Conservation (phyloP, 1,140 invertebrate species). For the Ceratina calcarata region DNA sequence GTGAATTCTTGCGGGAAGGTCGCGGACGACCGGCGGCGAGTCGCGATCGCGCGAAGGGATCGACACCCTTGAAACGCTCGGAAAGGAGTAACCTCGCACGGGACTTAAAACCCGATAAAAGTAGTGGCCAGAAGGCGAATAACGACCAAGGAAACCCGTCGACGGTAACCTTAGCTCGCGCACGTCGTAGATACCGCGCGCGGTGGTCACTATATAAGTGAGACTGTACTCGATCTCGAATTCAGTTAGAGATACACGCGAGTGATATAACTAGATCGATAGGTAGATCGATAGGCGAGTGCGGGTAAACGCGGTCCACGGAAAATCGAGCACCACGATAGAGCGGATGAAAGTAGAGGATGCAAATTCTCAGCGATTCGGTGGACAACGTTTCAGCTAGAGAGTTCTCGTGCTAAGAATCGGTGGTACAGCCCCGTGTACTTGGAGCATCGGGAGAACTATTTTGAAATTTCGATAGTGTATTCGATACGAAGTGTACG, state of each 20-base stretch:
- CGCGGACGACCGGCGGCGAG: neutral
- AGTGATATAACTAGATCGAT: conserved; percentile 50
- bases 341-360: neutral
- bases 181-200: neutral
- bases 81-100: conserved; percentile 40
- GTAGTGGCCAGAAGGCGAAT: conserved; percentile 9
- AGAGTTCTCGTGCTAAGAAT: too few species aligned
- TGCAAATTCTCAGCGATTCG: neutral
- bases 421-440: too few species aligned
- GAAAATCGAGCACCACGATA: neutral
- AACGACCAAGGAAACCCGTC: conserved; percentile 47
- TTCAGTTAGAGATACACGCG: conserved; percentile 69
- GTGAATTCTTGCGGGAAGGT: neutral
- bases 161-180: conserved; percentile 44
- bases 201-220: conserved; percentile 66
- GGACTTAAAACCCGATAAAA: conserved; percentile 36
- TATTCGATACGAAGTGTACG: too few species aligned
- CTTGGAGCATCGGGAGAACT: too few species aligned
- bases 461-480: too few species aligned
- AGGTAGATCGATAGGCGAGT: neutral
- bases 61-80: conserved; percentile 56
- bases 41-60: conserved; percentile 14
- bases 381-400: neutral
- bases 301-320: neutral
- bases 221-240: conserved; percentile 65